phyloP scores from a whole-genome alignment of 2,888 invertebrate species.

The Cremastinae sp. region DNA sequence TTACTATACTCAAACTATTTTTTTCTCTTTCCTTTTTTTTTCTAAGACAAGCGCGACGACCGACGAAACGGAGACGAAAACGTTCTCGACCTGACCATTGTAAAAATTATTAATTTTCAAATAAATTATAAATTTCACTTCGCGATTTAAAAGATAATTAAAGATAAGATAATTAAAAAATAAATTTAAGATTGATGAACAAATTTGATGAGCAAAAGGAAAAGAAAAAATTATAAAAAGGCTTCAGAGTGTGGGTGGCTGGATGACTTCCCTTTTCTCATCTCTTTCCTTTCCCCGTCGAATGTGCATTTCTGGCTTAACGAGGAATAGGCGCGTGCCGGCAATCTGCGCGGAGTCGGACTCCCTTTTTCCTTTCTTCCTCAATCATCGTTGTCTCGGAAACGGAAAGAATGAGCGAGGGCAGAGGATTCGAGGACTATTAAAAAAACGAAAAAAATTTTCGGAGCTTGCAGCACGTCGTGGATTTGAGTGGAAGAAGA shows the following conservation, averaged over 20 bases:
- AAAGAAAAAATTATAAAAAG: constrained; percentile 10
- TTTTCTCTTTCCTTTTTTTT: constrained; percentile 2
- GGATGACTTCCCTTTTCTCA: constrained; percentile 22
- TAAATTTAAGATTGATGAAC: too few relatives aligned
- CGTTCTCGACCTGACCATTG: too few relatives aligned
- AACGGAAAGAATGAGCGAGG: constrained; percentile 25
- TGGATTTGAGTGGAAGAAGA: too few relatives aligned
- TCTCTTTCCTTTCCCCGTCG: background rate
- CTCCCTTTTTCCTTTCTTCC: constrained; percentile 21
- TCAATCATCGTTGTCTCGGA: constrained; percentile 16
- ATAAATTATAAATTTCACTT: too few relatives aligned
- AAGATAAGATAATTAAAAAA: too few relatives aligned
- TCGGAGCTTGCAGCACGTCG: too few relatives aligned
- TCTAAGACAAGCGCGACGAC: background rate
- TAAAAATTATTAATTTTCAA: too few relatives aligned
- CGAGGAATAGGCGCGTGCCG: constrained; percentile 68
- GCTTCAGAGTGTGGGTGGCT: background rate
- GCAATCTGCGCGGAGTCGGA: constrained; percentile 45
- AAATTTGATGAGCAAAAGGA: background rate
- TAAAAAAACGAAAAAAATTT: too few relatives aligned
- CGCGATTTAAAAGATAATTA: too few relatives aligned
- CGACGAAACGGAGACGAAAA: constrained; percentile 10
- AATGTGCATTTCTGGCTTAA: constrained; percentile 58
- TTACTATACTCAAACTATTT: constrained; percentile 19
- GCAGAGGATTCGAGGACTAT: too few relatives aligned